A percentile compares a stretch with the other conserved stretches of the same genome.
phyloP scores from a whole-genome alignment of 2,113 vertebrate species.

The Xerus inauris region DNA sequence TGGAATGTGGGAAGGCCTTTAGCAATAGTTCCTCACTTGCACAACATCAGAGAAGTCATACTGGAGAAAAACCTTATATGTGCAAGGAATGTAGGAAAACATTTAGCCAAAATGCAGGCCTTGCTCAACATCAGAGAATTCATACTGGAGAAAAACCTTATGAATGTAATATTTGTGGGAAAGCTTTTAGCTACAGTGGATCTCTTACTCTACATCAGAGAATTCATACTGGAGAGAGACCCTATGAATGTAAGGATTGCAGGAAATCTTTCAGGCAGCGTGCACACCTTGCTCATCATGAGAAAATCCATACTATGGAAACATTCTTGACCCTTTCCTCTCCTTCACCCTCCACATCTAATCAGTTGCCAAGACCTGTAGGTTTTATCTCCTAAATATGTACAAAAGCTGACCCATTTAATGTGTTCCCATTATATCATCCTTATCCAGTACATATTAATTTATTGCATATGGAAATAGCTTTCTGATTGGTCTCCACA shows the following conservation, averaged over 20 bases:
- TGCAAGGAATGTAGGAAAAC: conserved; percentile 83
- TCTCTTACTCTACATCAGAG: conserved; percentile 79
- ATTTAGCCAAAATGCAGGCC: conserved; percentile 81
- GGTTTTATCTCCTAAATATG: conserved; percentile 67
- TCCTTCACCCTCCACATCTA: conserved; percentile 34
- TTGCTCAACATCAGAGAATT: conserved; percentile 80
- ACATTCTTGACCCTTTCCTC: conserved; percentile 55
- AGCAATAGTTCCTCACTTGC: conserved; percentile 83
- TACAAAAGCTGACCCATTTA: neutral
- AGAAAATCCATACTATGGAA: conserved; percentile 80
- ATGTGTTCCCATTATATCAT: neutral
- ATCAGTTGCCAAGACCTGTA: conserved; percentile 49
- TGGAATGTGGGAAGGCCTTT: conserved; percentile 82
- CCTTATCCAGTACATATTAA: neutral
- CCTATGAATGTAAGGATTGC: conserved; percentile 78
- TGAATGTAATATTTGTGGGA: conserved; percentile 76
- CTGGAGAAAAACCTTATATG: conserved; percentile 77
- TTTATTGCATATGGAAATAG: neutral
- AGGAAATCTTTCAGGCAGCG: conserved; percentile 80
- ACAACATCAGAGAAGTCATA: conserved; percentile 79
- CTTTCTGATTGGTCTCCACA: neutral
- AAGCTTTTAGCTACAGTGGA: conserved; percentile 79
- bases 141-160: conserved; percentile 82
- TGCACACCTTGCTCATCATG: conserved; percentile 78
- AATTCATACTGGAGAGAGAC: conserved; percentile 78